Percentiles rank a stretch among this genome's conserved stretches.
Conservation (phyloP, 2,888 invertebrate species). For the Patella depressa region DNA sequence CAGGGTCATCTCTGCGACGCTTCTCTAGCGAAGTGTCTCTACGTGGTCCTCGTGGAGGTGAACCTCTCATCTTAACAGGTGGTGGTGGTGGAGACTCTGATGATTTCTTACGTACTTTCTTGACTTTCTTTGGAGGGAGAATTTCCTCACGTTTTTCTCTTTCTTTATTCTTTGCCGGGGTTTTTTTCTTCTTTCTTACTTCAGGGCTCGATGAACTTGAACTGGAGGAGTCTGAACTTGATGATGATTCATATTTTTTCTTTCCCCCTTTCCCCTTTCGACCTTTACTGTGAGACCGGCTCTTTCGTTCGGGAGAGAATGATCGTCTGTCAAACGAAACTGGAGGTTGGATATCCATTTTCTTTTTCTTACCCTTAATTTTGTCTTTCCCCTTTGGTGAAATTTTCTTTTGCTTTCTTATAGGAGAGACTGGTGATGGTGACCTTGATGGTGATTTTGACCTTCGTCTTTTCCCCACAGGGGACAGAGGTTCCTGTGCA, state of each 20-base stretch:
- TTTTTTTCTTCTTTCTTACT: constrained; percentile 24
- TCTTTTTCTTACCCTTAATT: constrained; percentile 31
- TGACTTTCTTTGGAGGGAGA: not conserved
- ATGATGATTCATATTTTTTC: constrained; percentile 23
- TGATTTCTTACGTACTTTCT: constrained; percentile 26
- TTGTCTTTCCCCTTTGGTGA: constrained; percentile 32
- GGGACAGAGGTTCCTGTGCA: constrained; percentile 21
- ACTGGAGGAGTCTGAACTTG: not conserved
- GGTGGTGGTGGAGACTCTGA: constrained; percentile 28
- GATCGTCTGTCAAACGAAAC: not conserved
- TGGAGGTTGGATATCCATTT: constrained; percentile 16
- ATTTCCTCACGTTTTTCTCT: constrained; percentile 20
- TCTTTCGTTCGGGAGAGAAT: constrained; percentile 15
- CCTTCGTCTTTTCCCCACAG: constrained; percentile 25
- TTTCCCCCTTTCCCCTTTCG: constrained; percentile 31
- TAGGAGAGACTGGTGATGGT: constrained; percentile 39
- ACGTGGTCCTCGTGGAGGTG: constrained; percentile 33
- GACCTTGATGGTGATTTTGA: constrained; percentile 40
- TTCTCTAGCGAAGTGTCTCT: constrained; percentile 20
- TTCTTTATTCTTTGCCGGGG: constrained; percentile 23
- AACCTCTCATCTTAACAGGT: constrained; percentile 35
- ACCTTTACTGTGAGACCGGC: constrained; percentile 39
- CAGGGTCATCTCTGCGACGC: constrained; percentile 15
- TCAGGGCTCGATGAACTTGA: constrained; percentile 20
- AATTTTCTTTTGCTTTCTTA: constrained; percentile 40